These are phyloP conservation scores for Parazoanthus darwini DNA, from an alignment of 92 coral and sea anemone genomes.

Conservation along the genomic window DNA sequence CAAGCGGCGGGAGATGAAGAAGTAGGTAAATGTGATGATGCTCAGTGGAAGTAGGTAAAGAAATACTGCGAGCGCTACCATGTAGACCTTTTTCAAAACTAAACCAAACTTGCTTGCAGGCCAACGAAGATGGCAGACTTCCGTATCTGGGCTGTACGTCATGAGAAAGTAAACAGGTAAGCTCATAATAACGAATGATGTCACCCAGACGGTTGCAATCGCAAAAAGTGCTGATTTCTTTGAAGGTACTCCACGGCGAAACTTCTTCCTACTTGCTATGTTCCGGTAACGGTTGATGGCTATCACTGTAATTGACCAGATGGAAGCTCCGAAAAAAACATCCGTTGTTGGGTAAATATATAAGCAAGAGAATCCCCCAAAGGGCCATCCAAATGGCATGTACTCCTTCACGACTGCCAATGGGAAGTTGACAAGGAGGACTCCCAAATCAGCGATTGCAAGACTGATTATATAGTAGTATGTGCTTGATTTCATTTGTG, in stretches of 20 bases:
- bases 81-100: background rate
- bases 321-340: conserved; percentile 79
- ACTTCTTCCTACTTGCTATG: conserved; percentile 53
- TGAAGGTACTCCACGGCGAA: conserved; percentile 43
- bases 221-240: conserved; percentile 39
- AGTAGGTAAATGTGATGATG: conserved; percentile 21
- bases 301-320: conserved; percentile 84
- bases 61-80: background rate
- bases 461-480: conserved; percentile 67
- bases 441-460: conserved; percentile 81
- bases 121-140: conserved; percentile 23
- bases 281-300: conserved; percentile 79
- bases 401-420: conserved; percentile 48
- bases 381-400: conserved; percentile 48
- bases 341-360: conserved; percentile 73
- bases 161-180: conserved; percentile 54
- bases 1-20: conserved; percentile 34
- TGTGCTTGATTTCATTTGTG: conserved; percentile 65
- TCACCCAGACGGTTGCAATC: conserved; percentile 64
- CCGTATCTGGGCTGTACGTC: background rate
- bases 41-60: conserved; percentile 14
- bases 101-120: background rate
- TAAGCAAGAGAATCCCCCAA: conserved; percentile 62
- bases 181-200: conserved; percentile 61
- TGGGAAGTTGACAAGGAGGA: conserved; percentile 70